Percentiles rank a stretch among this genome's conserved stretches.
Conservation (phyloP, 2,113 vertebrate species). For the Orthonyx spaldingii region DNA sequence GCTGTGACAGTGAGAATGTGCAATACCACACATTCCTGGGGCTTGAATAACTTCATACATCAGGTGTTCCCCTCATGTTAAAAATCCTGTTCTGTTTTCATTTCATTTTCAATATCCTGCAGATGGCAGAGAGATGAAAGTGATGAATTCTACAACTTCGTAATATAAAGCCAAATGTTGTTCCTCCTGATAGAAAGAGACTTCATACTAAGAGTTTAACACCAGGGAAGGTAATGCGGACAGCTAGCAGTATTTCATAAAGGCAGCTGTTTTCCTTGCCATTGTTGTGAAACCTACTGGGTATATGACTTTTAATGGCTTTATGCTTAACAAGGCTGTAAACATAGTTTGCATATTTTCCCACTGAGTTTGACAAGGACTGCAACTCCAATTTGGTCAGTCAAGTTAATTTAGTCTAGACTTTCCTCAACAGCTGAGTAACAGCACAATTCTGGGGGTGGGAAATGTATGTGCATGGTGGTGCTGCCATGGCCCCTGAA, state of each 20-base stretch:
- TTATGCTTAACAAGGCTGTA: slow-evolving; percentile 35
- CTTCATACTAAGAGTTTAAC: slow-evolving; percentile 43
- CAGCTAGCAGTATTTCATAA: slow-evolving; percentile 20
- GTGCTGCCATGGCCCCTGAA: background rate
- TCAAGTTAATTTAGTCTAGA: background rate
- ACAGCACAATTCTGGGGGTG: background rate
- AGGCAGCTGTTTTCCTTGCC: background rate
- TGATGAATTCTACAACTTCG: slow-evolving; percentile 64
- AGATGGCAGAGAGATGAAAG: slow-evolving; percentile 73
- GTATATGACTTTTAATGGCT: slow-evolving; percentile 30
- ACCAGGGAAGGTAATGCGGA: background rate
- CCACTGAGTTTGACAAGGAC: background rate
- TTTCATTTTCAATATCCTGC: slow-evolving; percentile 74
- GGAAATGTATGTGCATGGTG: fast-evolving
- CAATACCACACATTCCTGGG: slow-evolving; percentile 67
- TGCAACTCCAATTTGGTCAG: background rate
- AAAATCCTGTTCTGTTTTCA: slow-evolving; percentile 67
- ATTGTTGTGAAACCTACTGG: background rate
- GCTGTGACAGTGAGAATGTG: slow-evolving; percentile 68
- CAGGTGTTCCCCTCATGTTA: slow-evolving; percentile 63
- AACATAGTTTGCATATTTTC: slow-evolving; percentile 35
- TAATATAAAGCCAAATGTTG: slow-evolving; percentile 61
- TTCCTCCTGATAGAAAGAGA: slow-evolving; percentile 34
- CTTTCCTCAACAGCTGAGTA: background rate
- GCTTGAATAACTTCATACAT: slow-evolving; percentile 75